Evolutionary conservation across 2,113 vertebrate genomes (phyloP).

Genomic region (Oriolus oriolus): DNA sequence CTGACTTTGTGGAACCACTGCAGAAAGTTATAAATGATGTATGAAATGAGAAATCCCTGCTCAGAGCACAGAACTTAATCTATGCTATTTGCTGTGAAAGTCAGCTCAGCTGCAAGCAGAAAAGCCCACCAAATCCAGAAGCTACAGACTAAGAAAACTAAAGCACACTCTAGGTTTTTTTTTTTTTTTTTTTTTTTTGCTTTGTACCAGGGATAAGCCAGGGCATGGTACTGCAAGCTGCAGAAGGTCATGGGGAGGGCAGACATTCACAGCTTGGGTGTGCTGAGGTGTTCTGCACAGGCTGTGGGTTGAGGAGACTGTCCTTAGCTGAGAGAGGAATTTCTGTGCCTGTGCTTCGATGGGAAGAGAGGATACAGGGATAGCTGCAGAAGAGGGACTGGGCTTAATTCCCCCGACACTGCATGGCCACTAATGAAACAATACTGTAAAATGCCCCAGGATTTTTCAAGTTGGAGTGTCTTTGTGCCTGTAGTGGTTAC

Average conservation of each 20-base stretch:
- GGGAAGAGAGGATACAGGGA: not conserved
- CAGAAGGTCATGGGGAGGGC: not conserved
- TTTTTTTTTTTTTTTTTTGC: not conserved
- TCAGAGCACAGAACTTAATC: constrained; percentile 49
- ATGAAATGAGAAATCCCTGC: constrained; percentile 67
- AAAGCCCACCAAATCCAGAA: constrained; percentile 34
- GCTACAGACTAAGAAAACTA: constrained; percentile 20
- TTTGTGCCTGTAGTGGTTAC: not conserved
- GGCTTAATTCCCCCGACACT: not conserved
- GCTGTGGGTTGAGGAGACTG: not conserved
- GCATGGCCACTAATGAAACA: not conserved
- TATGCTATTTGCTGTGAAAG: constrained; percentile 50
- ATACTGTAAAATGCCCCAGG: not conserved
- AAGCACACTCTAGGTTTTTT: not conserved
- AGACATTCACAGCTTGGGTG: not conserved
- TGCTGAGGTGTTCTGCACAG: not conserved
- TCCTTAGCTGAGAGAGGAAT: not conserved
- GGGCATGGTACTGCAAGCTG: not conserved
- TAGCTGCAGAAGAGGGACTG: not conserved
- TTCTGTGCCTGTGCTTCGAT: not conserved
- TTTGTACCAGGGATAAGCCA: not conserved
- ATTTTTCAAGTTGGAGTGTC: not conserved
- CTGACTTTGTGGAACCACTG: constrained; percentile 55
- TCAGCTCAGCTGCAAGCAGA: constrained; percentile 29
- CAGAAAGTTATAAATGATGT: constrained; percentile 69